Percentiles rank a stretch among this genome's conserved stretches.
Evolutionary conservation across 2,888 invertebrate genomes (phyloP).

Genomic region (Nemapogon koenigi): DNA sequence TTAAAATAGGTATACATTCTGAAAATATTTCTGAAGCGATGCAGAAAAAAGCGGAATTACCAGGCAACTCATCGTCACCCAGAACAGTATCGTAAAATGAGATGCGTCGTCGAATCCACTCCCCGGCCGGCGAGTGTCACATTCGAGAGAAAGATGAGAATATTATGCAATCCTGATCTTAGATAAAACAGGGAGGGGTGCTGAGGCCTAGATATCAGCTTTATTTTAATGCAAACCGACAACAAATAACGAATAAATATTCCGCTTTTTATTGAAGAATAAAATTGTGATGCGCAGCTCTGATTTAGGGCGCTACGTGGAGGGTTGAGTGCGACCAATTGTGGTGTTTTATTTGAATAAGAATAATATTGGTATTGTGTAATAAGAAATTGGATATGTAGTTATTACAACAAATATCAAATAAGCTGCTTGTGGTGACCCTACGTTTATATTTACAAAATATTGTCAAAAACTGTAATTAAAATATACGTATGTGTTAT

Average conservation of each 20-base stretch:
- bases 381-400: conserved; percentile 8
- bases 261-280: conserved; percentile 39
- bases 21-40: too few relatives aligned
- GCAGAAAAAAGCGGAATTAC: too few relatives aligned
- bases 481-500: too few relatives aligned
- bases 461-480: background rate
- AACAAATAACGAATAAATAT: conserved; percentile 63
- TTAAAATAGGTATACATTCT: too few relatives aligned
- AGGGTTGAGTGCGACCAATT: conserved; percentile 48
- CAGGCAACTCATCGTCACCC: conserved; percentile 3
- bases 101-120: conserved; percentile 33
- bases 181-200: conserved; percentile 50
- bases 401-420: background rate
- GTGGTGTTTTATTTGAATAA: conserved; percentile 44
- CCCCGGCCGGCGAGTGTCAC: conserved; percentile 39
- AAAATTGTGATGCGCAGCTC: conserved; percentile 37
- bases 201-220: conserved; percentile 52
- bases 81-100: conserved; percentile 27
- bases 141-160: conserved; percentile 48
- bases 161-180: conserved; percentile 59
- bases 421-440: background rate
- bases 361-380: conserved; percentile 8
- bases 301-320: conserved; percentile 51
- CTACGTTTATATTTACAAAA: background rate
- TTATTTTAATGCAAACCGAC: conserved; percentile 62